A percentile compares a stretch with the other conserved stretches of the same genome.
Evolutionary conservation across 2,888 invertebrate species (phyloP).

Genomic region (Mesopsocus fuscifrons): DNA sequence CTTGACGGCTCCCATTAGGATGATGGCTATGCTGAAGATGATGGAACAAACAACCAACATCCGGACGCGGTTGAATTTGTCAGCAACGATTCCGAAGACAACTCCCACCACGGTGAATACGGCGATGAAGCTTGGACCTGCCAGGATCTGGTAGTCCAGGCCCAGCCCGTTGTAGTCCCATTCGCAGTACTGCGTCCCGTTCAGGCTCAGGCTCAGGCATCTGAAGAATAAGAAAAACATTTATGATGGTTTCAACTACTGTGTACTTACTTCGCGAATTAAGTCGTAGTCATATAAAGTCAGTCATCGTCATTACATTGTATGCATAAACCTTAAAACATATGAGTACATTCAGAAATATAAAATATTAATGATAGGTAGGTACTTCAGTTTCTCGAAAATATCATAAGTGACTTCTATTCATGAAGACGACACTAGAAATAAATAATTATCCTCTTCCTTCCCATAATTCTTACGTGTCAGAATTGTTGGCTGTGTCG

Average conservation of each 20-base stretch:
- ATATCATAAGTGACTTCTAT: too few relatives aligned
- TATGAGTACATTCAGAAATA: too few relatives aligned
- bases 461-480: too few relatives aligned
- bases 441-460: too few relatives aligned
- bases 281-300: too few relatives aligned
- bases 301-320: too few relatives aligned
- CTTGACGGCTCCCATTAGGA: constrained; percentile 60
- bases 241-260: too few relatives aligned
- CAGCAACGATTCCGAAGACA: constrained; percentile 63
- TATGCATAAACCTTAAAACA: too few relatives aligned
- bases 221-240: constrained; percentile 26
- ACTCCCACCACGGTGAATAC: constrained; percentile 80
- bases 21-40: constrained; percentile 60
- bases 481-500: constrained; percentile 31
- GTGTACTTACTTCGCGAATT: too few relatives aligned
- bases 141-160: constrained; percentile 77
- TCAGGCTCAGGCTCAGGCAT: constrained; percentile 41
- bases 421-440: too few relatives aligned
- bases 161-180: constrained; percentile 90
- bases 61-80: constrained; percentile 44
- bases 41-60: constrained; percentile 55
- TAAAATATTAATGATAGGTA: too few relatives aligned
- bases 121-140: constrained; percentile 83
- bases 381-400: too few relatives aligned
- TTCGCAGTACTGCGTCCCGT: constrained; percentile 62